phyloP scores from a whole-genome alignment of 2,113 vertebrate genomes.

The Setophaga coronata region DNA sequence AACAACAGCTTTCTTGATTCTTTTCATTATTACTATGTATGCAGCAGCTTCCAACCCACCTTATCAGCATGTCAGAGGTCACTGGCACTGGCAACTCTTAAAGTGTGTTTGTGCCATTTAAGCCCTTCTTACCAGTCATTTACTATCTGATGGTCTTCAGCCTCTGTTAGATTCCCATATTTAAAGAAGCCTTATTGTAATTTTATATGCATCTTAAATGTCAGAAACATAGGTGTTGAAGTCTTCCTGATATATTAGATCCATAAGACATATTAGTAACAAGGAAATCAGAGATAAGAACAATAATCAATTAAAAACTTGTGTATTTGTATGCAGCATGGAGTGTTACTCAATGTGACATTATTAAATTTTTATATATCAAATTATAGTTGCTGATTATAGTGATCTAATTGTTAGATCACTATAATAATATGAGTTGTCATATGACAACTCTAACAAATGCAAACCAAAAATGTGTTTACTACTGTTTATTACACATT shows the following conservation, averaged over 20 bases:
- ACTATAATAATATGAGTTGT: too few relatives aligned
- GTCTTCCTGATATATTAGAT: not conserved
- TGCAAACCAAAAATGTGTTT: slow-evolving; percentile 48
- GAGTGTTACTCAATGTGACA: not conserved
- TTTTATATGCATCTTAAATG: not conserved
- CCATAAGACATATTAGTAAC: not conserved
- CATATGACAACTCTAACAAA: slow-evolving; percentile 42
- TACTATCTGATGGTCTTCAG: not conserved
- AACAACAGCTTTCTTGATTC: not conserved
- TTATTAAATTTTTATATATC: not conserved
- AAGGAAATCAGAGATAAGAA: not conserved
- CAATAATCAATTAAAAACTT: not conserved
- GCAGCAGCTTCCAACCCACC: not conserved
- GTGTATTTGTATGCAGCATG: not conserved
- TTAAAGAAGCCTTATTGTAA: not conserved
- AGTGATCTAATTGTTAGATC: not conserved
- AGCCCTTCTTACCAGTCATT: not conserved
- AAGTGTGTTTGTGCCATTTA: not conserved
- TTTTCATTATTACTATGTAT: not conserved
- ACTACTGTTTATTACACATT: slow-evolving; percentile 38
- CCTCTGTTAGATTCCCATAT: not conserved
- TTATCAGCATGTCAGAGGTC: not conserved
- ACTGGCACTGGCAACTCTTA: not conserved
- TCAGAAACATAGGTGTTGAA: not conserved
- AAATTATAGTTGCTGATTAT: not conserved